Percentiles rank a stretch among this genome's conserved stretches.
Conservation (phyloP, 1,140 invertebrate genomes). For the Aethina tumida region DNA sequence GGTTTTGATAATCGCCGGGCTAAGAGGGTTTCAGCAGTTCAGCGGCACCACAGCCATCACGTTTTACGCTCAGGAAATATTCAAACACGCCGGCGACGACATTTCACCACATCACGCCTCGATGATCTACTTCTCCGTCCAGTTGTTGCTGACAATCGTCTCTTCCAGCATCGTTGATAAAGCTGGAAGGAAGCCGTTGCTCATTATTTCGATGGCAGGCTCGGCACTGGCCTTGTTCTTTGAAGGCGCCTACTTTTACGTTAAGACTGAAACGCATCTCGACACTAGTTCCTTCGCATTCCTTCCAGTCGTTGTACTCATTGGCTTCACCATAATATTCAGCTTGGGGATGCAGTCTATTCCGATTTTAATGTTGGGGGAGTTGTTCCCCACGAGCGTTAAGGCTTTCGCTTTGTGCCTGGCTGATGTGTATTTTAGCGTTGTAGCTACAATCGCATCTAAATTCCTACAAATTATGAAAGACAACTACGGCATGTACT, state of each 20-base stretch:
- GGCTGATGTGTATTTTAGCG: constrained; percentile 58
- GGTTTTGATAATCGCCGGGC: constrained; percentile 48
- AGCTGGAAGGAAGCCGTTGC: constrained; percentile 55
- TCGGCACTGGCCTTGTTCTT: constrained; percentile 43
- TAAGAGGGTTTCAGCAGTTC: constrained; percentile 66
- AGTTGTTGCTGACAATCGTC: constrained; percentile 52
- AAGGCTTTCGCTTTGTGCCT: constrained; percentile 60
- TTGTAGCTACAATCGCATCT: constrained; percentile 63
- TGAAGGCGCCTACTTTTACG: constrained; percentile 51
- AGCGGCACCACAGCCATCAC: constrained; percentile 64
- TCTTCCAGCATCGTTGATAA: constrained; percentile 61
- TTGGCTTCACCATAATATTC: constrained; percentile 60
- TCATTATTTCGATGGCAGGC: constrained; percentile 49
- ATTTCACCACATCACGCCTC: constrained; percentile 26
- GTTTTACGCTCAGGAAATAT: constrained; percentile 65
- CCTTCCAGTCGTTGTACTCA: constrained; percentile 53
- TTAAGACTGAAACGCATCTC: constrained; percentile 36
- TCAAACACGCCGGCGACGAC: constrained; percentile 45
- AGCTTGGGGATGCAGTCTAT: constrained; percentile 60
- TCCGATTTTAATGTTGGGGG: constrained; percentile 60
- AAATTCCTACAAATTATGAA: constrained; percentile 59
- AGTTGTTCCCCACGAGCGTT: constrained; percentile 63
- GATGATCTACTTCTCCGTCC: constrained; percentile 56
- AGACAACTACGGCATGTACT: constrained; percentile 51
- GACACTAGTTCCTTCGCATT: constrained; percentile 20